Percentiles rank a stretch among this genome's conserved stretches.
Evolutionary conservation across 1,140 invertebrate genomes (phyloP).

Genomic region (Semibalanus balanoides): DNA sequence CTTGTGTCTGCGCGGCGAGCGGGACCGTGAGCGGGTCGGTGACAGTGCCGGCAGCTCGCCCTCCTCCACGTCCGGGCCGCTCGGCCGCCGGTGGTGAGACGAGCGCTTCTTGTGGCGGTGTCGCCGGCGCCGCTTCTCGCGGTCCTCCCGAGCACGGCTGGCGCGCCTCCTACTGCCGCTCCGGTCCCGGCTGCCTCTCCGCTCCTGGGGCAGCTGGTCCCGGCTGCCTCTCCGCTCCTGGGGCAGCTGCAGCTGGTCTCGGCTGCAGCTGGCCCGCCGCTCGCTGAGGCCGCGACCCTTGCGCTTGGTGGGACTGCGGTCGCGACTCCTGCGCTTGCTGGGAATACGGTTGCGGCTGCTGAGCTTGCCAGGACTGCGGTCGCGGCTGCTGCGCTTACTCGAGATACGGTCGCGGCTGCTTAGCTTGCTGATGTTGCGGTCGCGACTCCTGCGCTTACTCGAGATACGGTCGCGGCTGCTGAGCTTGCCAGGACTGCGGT

Average conservation of each 20-base stretch:
- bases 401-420: neutral
- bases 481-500: no score
- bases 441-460: no score
- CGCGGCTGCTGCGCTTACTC: neutral
- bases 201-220: no score
- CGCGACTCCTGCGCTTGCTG: neutral
- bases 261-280: neutral
- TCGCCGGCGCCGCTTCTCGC: neutral
- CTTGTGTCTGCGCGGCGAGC: neutral
- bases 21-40: neutral
- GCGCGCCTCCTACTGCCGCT: neutral
- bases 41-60: neutral
- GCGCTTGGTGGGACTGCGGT: neutral
- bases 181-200: no score
- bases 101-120: neutral
- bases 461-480: no score
- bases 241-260: no score
- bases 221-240: neutral
- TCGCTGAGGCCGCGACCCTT: neutral
- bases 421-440: neutral
- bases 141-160: neutral
- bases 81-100: neutral
- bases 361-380: neutral
- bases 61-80: neutral
- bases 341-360: neutral